A percentile compares a stretch with the other conserved stretches of the same genome.
phyloP scores from a whole-genome alignment of 2,113 vertebrate genomes.

The Chloropsis cyanopogon region DNA sequence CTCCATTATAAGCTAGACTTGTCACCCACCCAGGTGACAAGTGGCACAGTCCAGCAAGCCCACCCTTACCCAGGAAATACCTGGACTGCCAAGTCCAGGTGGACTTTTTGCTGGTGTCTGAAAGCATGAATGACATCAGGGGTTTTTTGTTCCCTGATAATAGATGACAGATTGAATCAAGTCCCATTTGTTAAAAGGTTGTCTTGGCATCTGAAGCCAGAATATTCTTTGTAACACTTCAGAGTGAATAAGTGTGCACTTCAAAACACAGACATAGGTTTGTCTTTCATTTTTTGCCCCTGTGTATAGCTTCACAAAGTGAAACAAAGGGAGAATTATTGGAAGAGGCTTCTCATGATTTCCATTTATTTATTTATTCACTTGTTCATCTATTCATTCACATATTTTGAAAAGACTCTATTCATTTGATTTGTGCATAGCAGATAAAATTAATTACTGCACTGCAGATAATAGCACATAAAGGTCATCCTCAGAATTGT shows the following conservation, averaged over 20 bases:
- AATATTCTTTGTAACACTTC: conserved; percentile 50
- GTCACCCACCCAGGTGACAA: neutral
- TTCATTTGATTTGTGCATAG: conserved; percentile 22
- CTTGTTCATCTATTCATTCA: neutral
- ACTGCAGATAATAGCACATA: conserved; percentile 54
- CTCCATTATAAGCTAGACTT: neutral
- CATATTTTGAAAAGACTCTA: neutral
- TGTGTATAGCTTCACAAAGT: neutral
- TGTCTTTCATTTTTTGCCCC: conserved; percentile 31
- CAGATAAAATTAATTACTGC: conserved; percentile 64
- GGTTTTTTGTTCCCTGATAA: neutral
- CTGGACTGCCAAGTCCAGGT: neutral
- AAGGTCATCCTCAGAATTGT: conserved; percentile 63
- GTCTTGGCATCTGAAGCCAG: conserved; percentile 38
- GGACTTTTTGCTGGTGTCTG: neutral
- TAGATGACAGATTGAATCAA: conserved; percentile 22
- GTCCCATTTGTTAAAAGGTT: conserved; percentile 15
- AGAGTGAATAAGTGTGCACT: conserved; percentile 11
- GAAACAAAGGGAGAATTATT: conserved; percentile 35
- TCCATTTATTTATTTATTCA: neutral
- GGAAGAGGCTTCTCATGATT: conserved; percentile 29
- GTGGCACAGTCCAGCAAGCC: neutral
- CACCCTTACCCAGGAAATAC: neutral
- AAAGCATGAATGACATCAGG: neutral
- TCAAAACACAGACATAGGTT: neutral